Base-by-base conservation (phyloP, 2,113 vertebrate species). In the Cisticola juncidis region DNA sequence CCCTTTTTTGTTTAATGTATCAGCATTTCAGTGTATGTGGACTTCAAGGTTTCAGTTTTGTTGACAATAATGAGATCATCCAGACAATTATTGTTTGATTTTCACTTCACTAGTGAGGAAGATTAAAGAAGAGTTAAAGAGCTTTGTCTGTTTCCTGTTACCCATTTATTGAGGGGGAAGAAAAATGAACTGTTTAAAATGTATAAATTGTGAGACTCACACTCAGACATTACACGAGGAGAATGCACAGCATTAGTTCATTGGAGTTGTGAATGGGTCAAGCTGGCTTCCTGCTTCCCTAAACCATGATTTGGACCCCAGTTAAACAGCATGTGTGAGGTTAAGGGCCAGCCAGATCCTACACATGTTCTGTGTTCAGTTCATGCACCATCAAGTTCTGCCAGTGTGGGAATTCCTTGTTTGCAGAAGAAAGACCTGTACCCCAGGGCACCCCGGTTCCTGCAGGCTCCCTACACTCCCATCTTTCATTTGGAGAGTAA, bases 21-120 rank as follows among this genome's bases (percentile, higher is more conserved):
- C 96, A 95, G 88, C 90, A 35, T 97, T 97, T 97, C 97, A 96
- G 91, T 73, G 92, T 91, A 81, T 96, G 82, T 61, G 90, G 97
- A 97, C 96, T 98, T 98, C 97, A 98, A 98, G 95, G 97, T 94
- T 97, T 88, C 94, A 95, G 90, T 97, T 98, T 97, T 98, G 97
- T 97, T 98, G 98, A 98, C 97, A 97, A 98, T 98, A 97, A 98
- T 98, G 97, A 98, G 98, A 97, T 98, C 97, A 98, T 96, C 97
- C 94, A 97, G 97, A 98, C 97, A 98, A 98, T 98, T 97, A 97
- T 91, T 45, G 86, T 97, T 97, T 98, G 97, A 97, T 97, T 97
- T 97, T 97, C 95, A 89, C 96, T 98, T 98, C 95, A 97, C 95
- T 96, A 90, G 96, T 95, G 93, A 97, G 92, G 86, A 98, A 98